Conservation (phyloP, 2,797 vertebrate species). For the Perodicticus potto region DNA sequence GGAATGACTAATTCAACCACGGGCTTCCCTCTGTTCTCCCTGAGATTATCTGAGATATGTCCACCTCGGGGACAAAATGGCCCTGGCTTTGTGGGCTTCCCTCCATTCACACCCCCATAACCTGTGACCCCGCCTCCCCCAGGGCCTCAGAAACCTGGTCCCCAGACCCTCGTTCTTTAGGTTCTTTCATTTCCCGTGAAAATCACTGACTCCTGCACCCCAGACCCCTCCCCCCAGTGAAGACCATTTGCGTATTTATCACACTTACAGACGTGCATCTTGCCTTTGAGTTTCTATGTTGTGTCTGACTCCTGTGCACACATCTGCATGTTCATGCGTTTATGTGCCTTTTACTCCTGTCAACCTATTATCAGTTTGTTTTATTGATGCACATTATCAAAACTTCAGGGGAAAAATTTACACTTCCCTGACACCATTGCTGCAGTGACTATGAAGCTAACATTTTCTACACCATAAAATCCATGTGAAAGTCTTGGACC, state of each 20-base stretch:
- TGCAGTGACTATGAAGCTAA: rapidly evolving
- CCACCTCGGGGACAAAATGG: neutral
- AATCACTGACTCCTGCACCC: neutral
- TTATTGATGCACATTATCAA: neutral
- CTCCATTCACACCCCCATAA: neutral
- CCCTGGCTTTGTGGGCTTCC: neutral
- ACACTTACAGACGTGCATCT: neutral
- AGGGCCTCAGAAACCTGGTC: neutral
- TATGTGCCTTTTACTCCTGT: neutral
- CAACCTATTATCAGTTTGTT: neutral
- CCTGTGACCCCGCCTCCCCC: neutral
- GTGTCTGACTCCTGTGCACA: neutral
- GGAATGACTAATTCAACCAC: neutral
- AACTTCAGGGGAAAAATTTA: neutral
- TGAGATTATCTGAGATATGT: neutral
- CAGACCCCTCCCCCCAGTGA: neutral
- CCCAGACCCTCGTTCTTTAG: neutral
- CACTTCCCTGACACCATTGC: neutral
- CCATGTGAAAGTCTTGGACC: neutral
- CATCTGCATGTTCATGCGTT: neutral
- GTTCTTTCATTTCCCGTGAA: neutral
- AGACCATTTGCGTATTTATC: neutral
- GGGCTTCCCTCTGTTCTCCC: neutral
- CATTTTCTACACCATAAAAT: neutral
- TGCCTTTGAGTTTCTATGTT: neutral